Evolutionary conservation across 30 jellyfish, hydroid and myxozoan genomes (phyloP), one percentile per base, ranked within the genome.

Genomic region (Aurelia sp.): DNA sequence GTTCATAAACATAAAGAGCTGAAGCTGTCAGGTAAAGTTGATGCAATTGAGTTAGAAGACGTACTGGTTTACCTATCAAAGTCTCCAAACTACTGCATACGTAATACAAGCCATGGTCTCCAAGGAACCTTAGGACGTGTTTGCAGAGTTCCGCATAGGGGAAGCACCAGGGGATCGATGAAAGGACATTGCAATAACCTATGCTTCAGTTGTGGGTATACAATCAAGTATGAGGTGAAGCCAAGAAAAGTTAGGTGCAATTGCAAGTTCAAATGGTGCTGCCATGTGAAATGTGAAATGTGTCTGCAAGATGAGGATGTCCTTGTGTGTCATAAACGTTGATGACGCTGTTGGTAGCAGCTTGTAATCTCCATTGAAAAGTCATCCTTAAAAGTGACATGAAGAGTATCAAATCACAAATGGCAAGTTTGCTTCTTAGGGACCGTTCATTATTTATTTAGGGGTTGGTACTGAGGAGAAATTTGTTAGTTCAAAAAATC

Each of bases 201-300:
- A 12, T 89, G 97, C 82, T 55, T 20, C 19, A 82, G 87, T 65
- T 89, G 97, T 52, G 97, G 97, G n/a, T 82, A 81, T 58, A 72
- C 90, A 18, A 82, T 65, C 48, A 78, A 76, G 75, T 82, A 81
- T 44, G 91, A 70, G 64, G 53, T 72, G 4, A 82, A 79, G 81
- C 77, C 70, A 6, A 84, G 71, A 63, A 89, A 82, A 33, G 90
- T 71, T 17, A 53, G 70, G 47, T 89, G 97, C 78, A 81, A 82
- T 64, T 89, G 97, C 80, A 89, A 75, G 62, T 89, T 89, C 57
- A 86, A 81, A 17, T 89, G 97, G 97, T 89, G 97, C 44, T 89
- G 97, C 62, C 79, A 74, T 19, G 97, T 89, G 35, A 66, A 58
- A 50, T 89, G 97, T 27, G 87, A 89, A 37, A 62, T 84, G 18